Percentiles rank a stretch among this genome's conserved stretches.
Evolutionary conservation across 37 sponge, comb jelly and placozoan genomes (phyloP).

Genomic region (Haliclona indistincta): DNA sequence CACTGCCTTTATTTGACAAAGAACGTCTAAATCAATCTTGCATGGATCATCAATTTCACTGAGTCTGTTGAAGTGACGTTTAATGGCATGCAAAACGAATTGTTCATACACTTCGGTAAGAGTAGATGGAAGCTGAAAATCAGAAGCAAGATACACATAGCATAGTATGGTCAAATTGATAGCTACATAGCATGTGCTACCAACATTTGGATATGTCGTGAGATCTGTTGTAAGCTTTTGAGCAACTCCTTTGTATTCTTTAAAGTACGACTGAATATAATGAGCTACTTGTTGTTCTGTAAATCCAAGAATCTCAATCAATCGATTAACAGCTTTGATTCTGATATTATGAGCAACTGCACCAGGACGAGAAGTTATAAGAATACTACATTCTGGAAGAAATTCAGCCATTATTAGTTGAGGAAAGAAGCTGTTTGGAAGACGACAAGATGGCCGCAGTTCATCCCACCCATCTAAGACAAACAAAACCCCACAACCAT

Average conservation of each 20-base stretch:
- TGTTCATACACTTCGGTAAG: slow-evolving; percentile 34
- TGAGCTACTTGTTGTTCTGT: slow-evolving; percentile 25
- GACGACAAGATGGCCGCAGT: slow-evolving; percentile 16
- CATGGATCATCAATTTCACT: background rate
- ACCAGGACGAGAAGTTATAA: slow-evolving; percentile 30
- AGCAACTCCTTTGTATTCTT: background rate
- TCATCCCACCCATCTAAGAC: slow-evolving; percentile 50
- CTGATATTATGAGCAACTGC: background rate
- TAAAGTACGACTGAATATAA: slow-evolving; percentile 16
- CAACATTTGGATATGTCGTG: slow-evolving; percentile 4
- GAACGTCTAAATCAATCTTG: too few relatives aligned
- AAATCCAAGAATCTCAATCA: slow-evolving; percentile 28
- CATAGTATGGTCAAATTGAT: slow-evolving; percentile 34
- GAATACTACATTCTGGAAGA: slow-evolving; percentile 11
- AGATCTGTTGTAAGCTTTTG: slow-evolving; percentile 9
- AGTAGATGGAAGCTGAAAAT: slow-evolving; percentile 18
- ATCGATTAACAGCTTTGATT: too few relatives aligned
- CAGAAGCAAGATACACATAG: slow-evolving; percentile 16
- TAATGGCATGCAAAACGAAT: slow-evolving; percentile 24
- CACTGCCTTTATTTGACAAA: too few relatives aligned
- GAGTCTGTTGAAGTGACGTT: background rate
- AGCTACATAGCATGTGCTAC: slow-evolving; percentile 30
- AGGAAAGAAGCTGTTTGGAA: slow-evolving; percentile 9
- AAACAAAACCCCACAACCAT: slow-evolving; percentile 4
- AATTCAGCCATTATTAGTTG: background rate